Evolutionary conservation across 2,113 vertebrate genomes (phyloP).

Genomic region (Gymnocephalus cernua): DNA sequence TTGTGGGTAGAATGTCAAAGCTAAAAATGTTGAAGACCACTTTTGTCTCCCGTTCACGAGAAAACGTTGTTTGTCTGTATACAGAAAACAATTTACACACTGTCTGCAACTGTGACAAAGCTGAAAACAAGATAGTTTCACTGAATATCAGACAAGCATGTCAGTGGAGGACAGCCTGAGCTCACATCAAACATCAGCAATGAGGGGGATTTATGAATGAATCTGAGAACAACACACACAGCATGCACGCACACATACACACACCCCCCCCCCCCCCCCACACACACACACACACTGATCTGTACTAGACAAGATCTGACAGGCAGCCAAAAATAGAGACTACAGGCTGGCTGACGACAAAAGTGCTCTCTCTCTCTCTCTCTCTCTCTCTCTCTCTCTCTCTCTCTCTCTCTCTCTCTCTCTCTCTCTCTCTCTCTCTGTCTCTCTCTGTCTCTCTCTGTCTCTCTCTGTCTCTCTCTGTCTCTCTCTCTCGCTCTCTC

Average conservation of each 20-base stretch:
- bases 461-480: slow-evolving; percentile 3
- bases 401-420: too few species aligned
- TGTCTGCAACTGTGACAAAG: slow-evolving; percentile 13
- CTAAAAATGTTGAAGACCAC: background rate
- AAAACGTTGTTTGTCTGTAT: background rate
- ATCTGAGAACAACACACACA: slow-evolving; percentile 16
- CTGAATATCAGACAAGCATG: slow-evolving; percentile 33
- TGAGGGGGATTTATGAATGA: slow-evolving; percentile 76
- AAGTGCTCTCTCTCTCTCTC: slow-evolving; percentile 9
- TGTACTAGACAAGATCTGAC: slow-evolving; percentile 57
- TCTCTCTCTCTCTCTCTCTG: too few species aligned
- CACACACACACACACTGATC: slow-evolving; percentile 45
- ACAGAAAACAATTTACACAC: background rate
- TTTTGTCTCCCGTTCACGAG: too few species aligned
- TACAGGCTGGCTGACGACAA: slow-evolving; percentile 34
- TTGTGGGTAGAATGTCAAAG: background rate
- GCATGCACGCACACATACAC: background rate
- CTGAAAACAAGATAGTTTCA: slow-evolving; percentile 21
- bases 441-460: slow-evolving; percentile 7
- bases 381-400: slow-evolving; percentile 7
- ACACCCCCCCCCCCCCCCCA: slow-evolving; percentile 8
- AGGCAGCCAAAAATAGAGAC: slow-evolving; percentile 73
- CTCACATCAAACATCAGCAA: slow-evolving; percentile 30
- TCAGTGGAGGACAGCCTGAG: slow-evolving; percentile 30
- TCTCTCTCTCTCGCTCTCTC: too few species aligned